Evolutionary conservation across 53 echinoderm and acorn worm species (phyloP), one percentile per base, ranked within the genome.

Genomic region (Luidia sarsii): DNA sequence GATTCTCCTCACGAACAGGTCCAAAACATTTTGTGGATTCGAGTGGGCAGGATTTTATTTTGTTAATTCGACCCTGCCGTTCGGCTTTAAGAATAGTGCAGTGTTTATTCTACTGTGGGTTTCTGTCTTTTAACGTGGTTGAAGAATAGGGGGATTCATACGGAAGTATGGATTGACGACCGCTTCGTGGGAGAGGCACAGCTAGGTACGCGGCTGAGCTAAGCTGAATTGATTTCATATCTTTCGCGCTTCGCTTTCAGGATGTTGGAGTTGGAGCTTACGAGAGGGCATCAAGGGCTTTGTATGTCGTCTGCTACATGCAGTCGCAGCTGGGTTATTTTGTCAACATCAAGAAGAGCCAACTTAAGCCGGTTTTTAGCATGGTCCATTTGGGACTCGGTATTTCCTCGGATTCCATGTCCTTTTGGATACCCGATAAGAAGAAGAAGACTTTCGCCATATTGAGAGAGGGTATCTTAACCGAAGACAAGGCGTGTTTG

Each of bases 1-100:
- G 2, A 35, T 63, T 63, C 33, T 63, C 10, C 35, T 63, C 1
- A 33, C 9, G 10, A 32, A 63, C 7, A 3, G 63, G 33, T 63
- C 63, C 3, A 63, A 33, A 34, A 63, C 63, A 14, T 63, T 63
- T 32, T 63, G 63, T 7, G 63, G 63, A 2, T 63, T 63, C 33
- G 63, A 63, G 20, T 63, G 63, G 63, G 63, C 63, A 10, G 63
- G 63, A 11, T 63, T 63, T 63, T 63, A 63, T 20, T 63, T 63
- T 32, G 63, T 63, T 11, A 35, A 63, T 33, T 11, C 63, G 5
- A 63, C 63, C 10, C 33, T 63, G 10, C 63, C 63, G 3, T 63
- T 63, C 14, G 63, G 63, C 11, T 63, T 63, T 14, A 53, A 53
- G 53, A 53, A 53, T 21, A 53, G 53, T 16, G 53, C 16, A 18